Percentiles rank a stretch among this genome's conserved stretches.
These are phyloP conservation scores for Hydra vulgaris DNA, from an alignment of 30 jellyfish, hydroid and myxozoan genomes.

Conservation along the genomic window DNA sequence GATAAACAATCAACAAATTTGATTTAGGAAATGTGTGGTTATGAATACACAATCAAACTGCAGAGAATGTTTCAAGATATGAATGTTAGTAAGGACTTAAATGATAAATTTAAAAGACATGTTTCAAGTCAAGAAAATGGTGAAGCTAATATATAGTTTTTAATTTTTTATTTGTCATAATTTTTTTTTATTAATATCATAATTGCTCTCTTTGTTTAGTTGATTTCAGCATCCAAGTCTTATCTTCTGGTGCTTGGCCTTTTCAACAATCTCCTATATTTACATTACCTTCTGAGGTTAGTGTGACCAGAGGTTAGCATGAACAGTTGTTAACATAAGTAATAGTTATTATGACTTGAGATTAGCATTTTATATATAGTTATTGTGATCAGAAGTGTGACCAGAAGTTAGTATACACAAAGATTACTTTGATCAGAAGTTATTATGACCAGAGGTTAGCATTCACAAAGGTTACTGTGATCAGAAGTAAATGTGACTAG, in stretches of 20 bases:
- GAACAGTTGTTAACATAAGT: no score
- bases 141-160: conserved; percentile 23
- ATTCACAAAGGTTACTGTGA: no score
- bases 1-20: no score
- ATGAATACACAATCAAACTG: conserved; percentile 89
- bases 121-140: conserved; percentile 55
- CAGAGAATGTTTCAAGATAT: conserved; percentile 95
- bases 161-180: neutral
- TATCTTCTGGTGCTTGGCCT: conserved; percentile 97
- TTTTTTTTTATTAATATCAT: no score
- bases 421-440: no score
- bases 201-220: conserved; percentile 54
- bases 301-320: neutral
- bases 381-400: no score
- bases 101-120: conserved; percentile 71
- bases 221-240: conserved; percentile 91
- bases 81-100: conserved; percentile 82
- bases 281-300: conserved; percentile 82
- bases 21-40: conserved; percentile 88
- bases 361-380: no score
- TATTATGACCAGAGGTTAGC: no score
- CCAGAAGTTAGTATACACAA: no score
- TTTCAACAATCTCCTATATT: conserved; percentile 83
- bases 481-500: no score
- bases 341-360: no score